Evolutionary conservation across 2,797 vertebrate species (phyloP).

Genomic region (Oreonectes daqikongensis): DNA sequence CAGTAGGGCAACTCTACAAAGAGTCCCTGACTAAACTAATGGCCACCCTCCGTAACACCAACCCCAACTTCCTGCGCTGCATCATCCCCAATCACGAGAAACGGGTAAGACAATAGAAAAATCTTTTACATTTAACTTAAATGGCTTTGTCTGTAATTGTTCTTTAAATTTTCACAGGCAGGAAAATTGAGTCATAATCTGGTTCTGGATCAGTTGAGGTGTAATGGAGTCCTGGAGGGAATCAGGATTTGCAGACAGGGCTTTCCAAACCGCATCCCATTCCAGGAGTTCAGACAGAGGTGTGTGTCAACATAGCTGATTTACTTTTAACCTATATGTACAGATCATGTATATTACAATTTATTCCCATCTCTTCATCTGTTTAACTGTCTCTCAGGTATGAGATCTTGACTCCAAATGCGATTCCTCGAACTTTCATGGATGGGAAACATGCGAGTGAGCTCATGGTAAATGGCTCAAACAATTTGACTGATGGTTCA

Average conservation of each 20-base stretch:
- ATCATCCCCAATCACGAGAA: conserved; percentile 94
- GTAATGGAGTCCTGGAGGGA: conserved; percentile 90
- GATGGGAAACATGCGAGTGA: conserved; percentile 89
- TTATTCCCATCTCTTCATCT: no score
- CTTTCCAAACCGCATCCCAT: conserved; percentile 91
- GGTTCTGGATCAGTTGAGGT: conserved; percentile 89
- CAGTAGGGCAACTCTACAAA: conserved; percentile 92
- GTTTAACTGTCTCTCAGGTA: conserved; percentile 74
- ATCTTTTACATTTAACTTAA: no score
- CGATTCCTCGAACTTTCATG: conserved; percentile 90
- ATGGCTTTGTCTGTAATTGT: background rate
- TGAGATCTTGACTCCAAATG: conserved; percentile 85
- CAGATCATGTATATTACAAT: background rate
- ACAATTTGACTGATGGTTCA: background rate
- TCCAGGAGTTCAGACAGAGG: conserved; percentile 94
- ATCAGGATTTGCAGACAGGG: conserved; percentile 94
- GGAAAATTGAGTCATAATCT: conserved; percentile 85
- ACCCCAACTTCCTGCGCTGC: conserved; percentile 92
- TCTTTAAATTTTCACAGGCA: conserved; percentile 64
- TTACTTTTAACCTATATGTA: background rate
- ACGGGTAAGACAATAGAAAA: conserved; percentile 81
- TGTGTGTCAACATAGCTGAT: conserved; percentile 59
- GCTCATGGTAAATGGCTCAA: conserved; percentile 79
- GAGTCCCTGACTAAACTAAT: conserved; percentile 91
- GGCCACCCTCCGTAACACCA: conserved; percentile 91